phyloP scores from a whole-genome alignment of 23 tunicate genomes.

The Corella eumyota region DNA sequence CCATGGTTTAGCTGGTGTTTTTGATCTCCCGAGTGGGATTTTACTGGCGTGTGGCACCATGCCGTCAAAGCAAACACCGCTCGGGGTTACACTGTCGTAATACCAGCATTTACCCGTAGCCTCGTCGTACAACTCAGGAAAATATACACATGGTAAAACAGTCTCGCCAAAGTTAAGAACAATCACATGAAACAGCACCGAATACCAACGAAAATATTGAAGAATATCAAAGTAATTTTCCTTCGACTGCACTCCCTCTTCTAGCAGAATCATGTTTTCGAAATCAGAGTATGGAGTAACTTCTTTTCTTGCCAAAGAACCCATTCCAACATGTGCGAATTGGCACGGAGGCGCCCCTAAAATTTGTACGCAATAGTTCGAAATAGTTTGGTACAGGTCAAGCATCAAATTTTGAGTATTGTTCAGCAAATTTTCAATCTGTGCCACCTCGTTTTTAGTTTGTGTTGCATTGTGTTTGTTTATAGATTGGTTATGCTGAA shows the following conservation, averaged over 20 bases:
- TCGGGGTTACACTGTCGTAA: constrained; percentile 20
- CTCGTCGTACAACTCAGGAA: constrained; percentile 12
- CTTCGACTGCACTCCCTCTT: constrained; percentile 20
- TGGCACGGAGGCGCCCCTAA: constrained; percentile 51
- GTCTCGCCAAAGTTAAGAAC: constrained; percentile 17
- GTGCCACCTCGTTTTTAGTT: too few relatives aligned
- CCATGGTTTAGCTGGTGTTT: constrained; percentile 8
- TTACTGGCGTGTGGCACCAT: constrained; percentile 34
- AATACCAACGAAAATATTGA: constrained; percentile 51
- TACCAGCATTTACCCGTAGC: constrained; percentile 14
- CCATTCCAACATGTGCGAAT: constrained; percentile 28
- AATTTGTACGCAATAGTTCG: constrained; percentile 20
- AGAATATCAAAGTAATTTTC: constrained; percentile 7
- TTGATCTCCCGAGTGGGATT: constrained; percentile 34
- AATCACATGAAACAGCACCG: constrained; percentile 29
- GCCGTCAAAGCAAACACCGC: constrained; percentile 40
- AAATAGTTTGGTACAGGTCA: too few relatives aligned
- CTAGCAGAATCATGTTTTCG: constrained; percentile 18
- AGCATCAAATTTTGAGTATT: too few relatives aligned
- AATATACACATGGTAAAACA: constrained; percentile 3
- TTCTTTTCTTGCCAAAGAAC: constrained; percentile 32
- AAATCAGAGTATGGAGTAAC: constrained; percentile 36
- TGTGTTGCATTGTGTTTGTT: too few relatives aligned
- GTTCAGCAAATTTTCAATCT: too few relatives aligned
- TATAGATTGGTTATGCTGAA: too few relatives aligned